A percentile compares a stretch with the other conserved stretches of the same genome.
These are phyloP conservation scores for Sepioteuthis lessoniana DNA, from an alignment of 2,888 invertebrate species.

Conservation along the genomic window DNA sequence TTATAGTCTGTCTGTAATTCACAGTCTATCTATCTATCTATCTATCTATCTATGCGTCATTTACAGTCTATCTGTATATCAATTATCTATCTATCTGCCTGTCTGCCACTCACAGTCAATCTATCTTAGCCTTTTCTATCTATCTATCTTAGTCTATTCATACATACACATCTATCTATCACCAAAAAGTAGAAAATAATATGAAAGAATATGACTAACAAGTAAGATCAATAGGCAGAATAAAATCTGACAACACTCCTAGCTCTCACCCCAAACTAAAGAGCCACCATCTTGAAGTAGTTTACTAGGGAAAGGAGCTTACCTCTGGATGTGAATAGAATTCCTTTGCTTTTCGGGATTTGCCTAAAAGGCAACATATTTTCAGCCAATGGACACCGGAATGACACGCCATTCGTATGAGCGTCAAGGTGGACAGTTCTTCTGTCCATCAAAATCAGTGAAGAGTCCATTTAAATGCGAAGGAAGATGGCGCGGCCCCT, in stretches of 20 bases:
- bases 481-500: not conserved
- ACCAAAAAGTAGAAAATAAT: no score
- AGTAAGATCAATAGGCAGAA: no score
- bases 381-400: not conserved
- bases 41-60: no score
- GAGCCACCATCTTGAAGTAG: not conserved
- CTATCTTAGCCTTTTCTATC: no score
- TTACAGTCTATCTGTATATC: no score
- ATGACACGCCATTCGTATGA: not conserved
- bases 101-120: no score
- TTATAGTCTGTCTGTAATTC: no score
- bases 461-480: not conserved
- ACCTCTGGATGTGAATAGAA: not conserved
- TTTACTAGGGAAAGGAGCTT: not conserved
- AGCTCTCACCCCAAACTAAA: no score
- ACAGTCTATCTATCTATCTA: no score
- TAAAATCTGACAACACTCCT: no score
- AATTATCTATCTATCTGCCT: no score
- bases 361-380: not conserved
- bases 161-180: not conserved
- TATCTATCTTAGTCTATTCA: not conserved
- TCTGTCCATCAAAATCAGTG: not conserved
- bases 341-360: not conserved
- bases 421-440: not conserved
- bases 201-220: no score